Base-by-base conservation (phyloP, 2,888 invertebrate species). In the Physocephala rufipes region DNA sequence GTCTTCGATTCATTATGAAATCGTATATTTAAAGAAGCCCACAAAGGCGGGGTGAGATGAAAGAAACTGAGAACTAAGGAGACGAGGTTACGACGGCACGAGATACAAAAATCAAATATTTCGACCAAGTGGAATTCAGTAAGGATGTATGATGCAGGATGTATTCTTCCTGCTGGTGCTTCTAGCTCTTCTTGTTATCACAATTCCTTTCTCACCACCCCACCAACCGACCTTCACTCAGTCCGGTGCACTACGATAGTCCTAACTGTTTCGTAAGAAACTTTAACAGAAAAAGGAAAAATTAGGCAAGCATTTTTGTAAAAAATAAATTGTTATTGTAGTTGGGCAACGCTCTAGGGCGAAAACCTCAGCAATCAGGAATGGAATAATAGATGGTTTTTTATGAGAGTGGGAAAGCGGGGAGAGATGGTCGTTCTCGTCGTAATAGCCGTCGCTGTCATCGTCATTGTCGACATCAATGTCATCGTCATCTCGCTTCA, bases 21-120 rank as follows among this genome's bases (percentile, higher is more conserved):
- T 16, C 36, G 4, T 36, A 9, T 9, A 9, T 36, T 36, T 36
- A 36, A 9, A 36, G 36, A 4, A 36, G 36, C 36, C 36, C 4
- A 36, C 36, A 9, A 36, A 36, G 36, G 36, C 36, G 36, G 36
- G 36, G 4, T 36, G 36, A 3, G 28, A 26, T 24, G 55, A 15
- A 26, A 24, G 47, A 63, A 26, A 16, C 15, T 16, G 45, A 47
- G 63, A 16, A 21, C 47, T 45, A 21, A 24, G 16, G 24, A 47
- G 45, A 24, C n/a, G n/a, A 63, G 63, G 47, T 47, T n/a, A 19
- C 45, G 26, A 47, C 28, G 45, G 26, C 26, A 63, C 63, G 47
- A 63, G 47, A 47, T n/a, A 36, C 36, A 36, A 63, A 62, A 62
- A 62, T 62, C 45, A 62, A 63, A 47, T 63, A n/a, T 45, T 63